Base-by-base conservation (phyloP, 2,113 vertebrate species). In the Siniperca chuatsi region DNA sequence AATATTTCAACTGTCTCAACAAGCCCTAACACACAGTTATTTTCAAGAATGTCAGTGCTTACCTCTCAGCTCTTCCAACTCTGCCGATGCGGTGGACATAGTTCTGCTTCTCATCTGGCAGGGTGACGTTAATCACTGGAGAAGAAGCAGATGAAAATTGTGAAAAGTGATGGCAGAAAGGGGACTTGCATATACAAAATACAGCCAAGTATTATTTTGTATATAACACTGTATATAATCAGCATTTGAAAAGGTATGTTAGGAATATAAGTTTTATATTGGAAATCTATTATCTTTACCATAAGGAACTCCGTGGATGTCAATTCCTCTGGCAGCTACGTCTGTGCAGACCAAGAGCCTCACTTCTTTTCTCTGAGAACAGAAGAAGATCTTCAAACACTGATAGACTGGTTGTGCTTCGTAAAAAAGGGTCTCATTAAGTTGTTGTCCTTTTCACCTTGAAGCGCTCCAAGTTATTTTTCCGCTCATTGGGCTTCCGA, bases 31-130 rank as follows among this genome's bases (percentile, higher is more conserved):
- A 58, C 21, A 60, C 40, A 15, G 6, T 48, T 12, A 64, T 48
- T 21, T 58, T 55, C 8, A 21, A 6, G 21, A 15, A 21, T 0
- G 11, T 54, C 48, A n/a, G 2, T 0, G 20, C 35, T 90, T 15
- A 99, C 98, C 97, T 97, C 92, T 99, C 98, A 11, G 98, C 98
- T 95, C 98, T 95, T 70, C 98, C 98, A 1, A 99, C 98, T 94
- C 98, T 95, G 78, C 98, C 98, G 2, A 99, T 99, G 6, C 98
- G 96, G 93, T 99, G 98, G 37, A 99, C 98, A 0, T 99, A 99
- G 91, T 99, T 99, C 91, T 99, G 98, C 84, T 99, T 99, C 86
- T 99, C 98, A 91, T 99, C 98, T 3, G 98, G 98, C 73, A 99
- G 96, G 0, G 98, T 99, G 90, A 99, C 98, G 0, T 99, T 99